These are phyloP conservation scores for Phrynosoma blainvillii DNA, from an alignment of 2,113 vertebrate genomes.

Conservation along the genomic window DNA sequence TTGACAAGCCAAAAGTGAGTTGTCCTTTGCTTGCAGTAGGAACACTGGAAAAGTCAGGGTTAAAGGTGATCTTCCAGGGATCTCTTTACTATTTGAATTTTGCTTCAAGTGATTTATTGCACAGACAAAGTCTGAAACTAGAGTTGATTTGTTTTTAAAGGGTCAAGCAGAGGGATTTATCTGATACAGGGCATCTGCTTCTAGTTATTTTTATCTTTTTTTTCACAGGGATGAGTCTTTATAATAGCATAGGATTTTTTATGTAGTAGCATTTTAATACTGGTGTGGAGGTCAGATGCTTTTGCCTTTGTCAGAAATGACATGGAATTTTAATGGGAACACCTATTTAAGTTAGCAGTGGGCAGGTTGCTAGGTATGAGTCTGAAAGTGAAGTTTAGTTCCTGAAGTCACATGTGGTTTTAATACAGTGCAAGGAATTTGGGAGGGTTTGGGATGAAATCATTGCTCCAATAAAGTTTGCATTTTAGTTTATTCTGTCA, in stretches of 20 bases:
- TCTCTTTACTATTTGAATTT: constrained; percentile 25
- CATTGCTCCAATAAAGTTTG: background rate
- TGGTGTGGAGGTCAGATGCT: background rate
- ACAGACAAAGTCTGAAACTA: constrained; percentile 13
- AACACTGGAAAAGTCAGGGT: constrained; percentile 17
- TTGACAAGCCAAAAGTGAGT: constrained; percentile 39
- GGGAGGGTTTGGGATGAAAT: no score
- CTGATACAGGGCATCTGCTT: background rate
- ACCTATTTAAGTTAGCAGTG: background rate
- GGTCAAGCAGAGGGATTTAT: constrained; percentile 18
- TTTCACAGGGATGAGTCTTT: constrained; percentile 3
- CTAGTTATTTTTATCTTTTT: constrained; percentile 15
- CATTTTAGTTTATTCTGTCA: background rate
- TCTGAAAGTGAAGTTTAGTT: background rate
- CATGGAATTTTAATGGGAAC: background rate
- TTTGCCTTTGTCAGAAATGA: background rate
- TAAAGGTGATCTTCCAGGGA: constrained; percentile 27
- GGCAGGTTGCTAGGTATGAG: background rate
- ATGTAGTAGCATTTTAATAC: constrained; percentile 1
- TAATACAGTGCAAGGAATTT: background rate
- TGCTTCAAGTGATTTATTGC: constrained; percentile 21
- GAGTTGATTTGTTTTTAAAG: constrained; percentile 41
- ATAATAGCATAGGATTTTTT: background rate
- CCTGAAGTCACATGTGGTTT: background rate
- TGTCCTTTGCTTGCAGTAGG: background rate